Evolutionary conservation across 2,113 vertebrate species (phyloP).

Genomic region (Cromileptes altivelis): DNA sequence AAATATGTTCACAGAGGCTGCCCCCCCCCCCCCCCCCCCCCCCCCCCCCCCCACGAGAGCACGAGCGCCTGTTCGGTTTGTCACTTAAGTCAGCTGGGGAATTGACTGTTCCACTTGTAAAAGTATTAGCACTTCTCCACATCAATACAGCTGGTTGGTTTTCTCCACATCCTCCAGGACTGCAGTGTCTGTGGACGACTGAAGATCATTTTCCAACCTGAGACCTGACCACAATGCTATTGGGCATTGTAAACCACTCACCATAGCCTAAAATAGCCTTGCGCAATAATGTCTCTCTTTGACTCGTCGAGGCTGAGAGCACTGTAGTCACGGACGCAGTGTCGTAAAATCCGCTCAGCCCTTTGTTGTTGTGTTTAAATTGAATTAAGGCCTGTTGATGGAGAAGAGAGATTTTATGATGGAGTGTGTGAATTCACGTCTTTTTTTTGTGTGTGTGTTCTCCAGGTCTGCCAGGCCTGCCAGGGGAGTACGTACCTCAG

Average conservation of each 20-base stretch:
- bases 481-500: conserved; percentile 98
- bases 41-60: conserved; percentile 71
- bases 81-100: conserved; percentile 75
- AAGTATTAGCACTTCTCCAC: conserved; percentile 76
- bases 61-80: conserved; percentile 56
- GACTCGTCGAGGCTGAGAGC: conserved; percentile 62
- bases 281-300: conserved; percentile 77
- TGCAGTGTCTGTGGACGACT: conserved; percentile 73
- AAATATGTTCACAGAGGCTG: conserved; percentile 75
- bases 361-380: conserved; percentile 72
- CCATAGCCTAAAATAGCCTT: conserved; percentile 77
- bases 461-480: conserved; percentile 97
- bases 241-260: conserved; percentile 82
- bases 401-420: conserved; percentile 58
- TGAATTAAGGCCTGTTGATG: conserved; percentile 71
- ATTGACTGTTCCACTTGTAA: conserved; percentile 78
- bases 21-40: conserved; percentile 65
- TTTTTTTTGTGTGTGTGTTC: conserved; percentile 66
- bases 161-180: conserved; percentile 74
- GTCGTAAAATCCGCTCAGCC: conserved; percentile 72
- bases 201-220: conserved; percentile 81
- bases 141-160: conserved; percentile 76
- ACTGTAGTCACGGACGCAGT: conserved; percentile 51
- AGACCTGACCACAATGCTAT: conserved; percentile 80
- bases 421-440: conserved; percentile 46